A percentile compares a stretch with the other conserved stretches of the same genome.
These are phyloP conservation scores for Diglossa cyanea DNA, from an alignment of 2,797 vertebrate genomes.

Conservation along the genomic window DNA sequence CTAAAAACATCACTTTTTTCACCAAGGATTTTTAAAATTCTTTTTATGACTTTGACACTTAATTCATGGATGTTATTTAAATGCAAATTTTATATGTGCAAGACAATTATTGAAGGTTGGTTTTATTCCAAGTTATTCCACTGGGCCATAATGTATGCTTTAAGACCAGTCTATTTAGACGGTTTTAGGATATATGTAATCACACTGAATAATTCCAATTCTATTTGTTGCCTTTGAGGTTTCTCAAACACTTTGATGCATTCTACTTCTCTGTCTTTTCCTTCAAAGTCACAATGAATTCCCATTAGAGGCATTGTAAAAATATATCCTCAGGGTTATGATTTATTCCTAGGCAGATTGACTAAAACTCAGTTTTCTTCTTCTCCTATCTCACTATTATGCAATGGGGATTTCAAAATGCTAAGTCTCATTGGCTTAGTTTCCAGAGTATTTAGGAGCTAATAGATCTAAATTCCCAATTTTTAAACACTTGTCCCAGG, in stretches of 20 bases:
- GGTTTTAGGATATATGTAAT: not conserved
- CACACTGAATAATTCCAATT: slow-evolving; percentile 1
- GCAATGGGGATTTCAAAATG: not conserved
- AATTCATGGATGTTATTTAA: not conserved
- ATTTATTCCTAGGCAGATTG: not conserved
- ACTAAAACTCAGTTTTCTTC: not conserved
- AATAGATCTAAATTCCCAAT: not conserved
- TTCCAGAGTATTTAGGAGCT: not conserved
- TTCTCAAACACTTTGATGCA: slow-evolving; percentile 28
- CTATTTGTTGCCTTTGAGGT: slow-evolving; percentile 20
- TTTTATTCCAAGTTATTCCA: slow-evolving; percentile 2
- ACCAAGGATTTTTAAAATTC: not conserved
- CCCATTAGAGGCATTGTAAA: not conserved
- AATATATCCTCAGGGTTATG: slow-evolving; percentile 30
- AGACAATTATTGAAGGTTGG: not conserved
- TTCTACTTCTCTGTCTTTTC: not conserved
- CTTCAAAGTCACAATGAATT: slow-evolving; percentile 35
- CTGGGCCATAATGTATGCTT: not conserved
- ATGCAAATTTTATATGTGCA: not conserved
- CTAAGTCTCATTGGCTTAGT: not conserved
- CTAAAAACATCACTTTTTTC: not conserved
- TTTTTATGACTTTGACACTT: not conserved
- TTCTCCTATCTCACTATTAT: not conserved
- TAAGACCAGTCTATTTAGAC: not conserved
- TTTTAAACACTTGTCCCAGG: not conserved